These are phyloP conservation scores for Rhabdophis nuchalis DNA, from an alignment of 2,797 vertebrate genomes.

Conservation along the genomic window DNA sequence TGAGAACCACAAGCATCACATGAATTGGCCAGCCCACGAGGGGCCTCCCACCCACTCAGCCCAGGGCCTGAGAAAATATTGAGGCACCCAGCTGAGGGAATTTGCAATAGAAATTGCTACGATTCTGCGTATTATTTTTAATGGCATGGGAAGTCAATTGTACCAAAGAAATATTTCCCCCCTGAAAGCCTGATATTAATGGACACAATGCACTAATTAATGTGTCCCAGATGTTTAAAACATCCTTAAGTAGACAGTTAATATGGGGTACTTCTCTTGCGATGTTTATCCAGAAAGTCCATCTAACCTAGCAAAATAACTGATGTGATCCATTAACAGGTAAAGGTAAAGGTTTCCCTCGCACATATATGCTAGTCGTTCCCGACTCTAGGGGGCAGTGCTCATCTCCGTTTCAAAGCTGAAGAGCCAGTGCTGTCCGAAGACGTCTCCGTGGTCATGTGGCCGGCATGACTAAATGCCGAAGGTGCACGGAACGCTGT, in stretches of 20 bases:
- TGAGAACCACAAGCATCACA: background rate
- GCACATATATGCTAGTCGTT: too few relatives aligned
- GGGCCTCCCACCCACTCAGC: background rate
- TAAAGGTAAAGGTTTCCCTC: too few relatives aligned
- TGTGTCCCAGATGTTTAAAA: background rate
- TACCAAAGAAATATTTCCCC: accelerated
- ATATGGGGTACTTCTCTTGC: background rate
- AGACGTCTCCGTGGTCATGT: too few relatives aligned
- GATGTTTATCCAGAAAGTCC: background rate
- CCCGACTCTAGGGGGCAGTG: too few relatives aligned
- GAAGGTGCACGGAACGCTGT: too few relatives aligned
- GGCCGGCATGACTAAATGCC: too few relatives aligned
- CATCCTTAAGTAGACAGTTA: background rate
- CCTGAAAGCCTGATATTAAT: background rate
- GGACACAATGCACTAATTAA: background rate
- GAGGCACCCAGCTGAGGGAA: background rate
- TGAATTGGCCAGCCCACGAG: background rate
- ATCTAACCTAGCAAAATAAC: background rate
- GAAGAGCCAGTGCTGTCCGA: too few relatives aligned
- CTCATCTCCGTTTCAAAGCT: too few relatives aligned
- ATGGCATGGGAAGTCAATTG: slow-evolving; percentile 36
- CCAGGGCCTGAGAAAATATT: background rate
- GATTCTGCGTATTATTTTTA: slow-evolving; percentile 24
- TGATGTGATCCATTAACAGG: background rate
- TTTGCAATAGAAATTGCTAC: background rate